Evolutionary conservation across 2,797 vertebrate genomes (phyloP).

Genomic region (Xiphophorus birchmanni): DNA sequence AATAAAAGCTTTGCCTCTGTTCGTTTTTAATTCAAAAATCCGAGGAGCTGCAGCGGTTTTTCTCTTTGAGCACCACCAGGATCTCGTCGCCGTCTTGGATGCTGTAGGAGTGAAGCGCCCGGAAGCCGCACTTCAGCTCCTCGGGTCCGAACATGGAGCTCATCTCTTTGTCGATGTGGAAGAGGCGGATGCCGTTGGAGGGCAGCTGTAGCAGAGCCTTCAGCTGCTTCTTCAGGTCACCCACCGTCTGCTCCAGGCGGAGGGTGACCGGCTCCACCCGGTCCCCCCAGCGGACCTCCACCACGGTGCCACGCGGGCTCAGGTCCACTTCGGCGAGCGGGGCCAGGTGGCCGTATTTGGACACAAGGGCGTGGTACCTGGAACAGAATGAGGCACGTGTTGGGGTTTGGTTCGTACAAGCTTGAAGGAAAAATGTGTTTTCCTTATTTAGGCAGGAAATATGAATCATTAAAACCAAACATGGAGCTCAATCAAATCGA

Average conservation of each 20-base stretch:
- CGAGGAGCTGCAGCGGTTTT: conserved; percentile 63
- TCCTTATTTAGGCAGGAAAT: neutral
- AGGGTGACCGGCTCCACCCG: conserved; percentile 88
- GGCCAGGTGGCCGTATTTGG: conserved; percentile 91
- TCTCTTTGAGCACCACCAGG: conserved; percentile 86
- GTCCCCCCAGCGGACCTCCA: conserved; percentile 91
- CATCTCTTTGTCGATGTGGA: conserved; percentile 90
- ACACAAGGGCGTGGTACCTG: conserved; percentile 92
- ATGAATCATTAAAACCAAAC: neutral
- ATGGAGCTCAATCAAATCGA: neutral
- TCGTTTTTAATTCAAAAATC: conserved; percentile 44
- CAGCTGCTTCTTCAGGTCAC: conserved; percentile 91
- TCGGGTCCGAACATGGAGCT: conserved; percentile 85
- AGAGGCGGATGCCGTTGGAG: conserved; percentile 89
- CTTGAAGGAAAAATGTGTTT: neutral
- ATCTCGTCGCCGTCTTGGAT: conserved; percentile 96
- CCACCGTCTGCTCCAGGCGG: conserved; percentile 92
- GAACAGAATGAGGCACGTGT: neutral
- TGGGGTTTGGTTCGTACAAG: neutral
- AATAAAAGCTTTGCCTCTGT: conserved; percentile 38
- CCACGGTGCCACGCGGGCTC: conserved; percentile 86
- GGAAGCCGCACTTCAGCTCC: conserved; percentile 90
- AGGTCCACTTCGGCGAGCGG: conserved; percentile 95
- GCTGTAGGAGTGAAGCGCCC: conserved; percentile 93
- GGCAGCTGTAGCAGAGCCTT: conserved; percentile 88